Conservation (phyloP, 2,797 vertebrate genomes). For the Varecia variegata region DNA sequence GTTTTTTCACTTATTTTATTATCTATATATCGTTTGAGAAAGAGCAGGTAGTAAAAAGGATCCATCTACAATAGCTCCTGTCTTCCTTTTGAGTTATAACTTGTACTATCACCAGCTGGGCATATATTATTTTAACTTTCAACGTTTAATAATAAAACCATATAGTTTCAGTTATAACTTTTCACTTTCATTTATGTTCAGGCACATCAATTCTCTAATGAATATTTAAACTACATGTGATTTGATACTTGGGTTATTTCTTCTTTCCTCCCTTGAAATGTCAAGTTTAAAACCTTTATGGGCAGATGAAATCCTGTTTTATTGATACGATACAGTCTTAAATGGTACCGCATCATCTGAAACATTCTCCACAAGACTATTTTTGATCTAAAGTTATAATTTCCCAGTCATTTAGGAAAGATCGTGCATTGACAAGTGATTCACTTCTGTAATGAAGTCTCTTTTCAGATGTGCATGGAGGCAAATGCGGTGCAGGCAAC, state of each 20-base stretch:
- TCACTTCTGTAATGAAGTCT: slow-evolving; percentile 39
- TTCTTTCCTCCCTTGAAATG: slow-evolving; percentile 45
- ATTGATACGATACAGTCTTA: not conserved
- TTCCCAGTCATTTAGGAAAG: slow-evolving; percentile 47
- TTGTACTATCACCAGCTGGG: not conserved
- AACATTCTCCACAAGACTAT: slow-evolving; percentile 45
- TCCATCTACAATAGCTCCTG: not conserved
- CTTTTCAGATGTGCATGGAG: slow-evolving; percentile 34
- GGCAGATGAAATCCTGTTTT: slow-evolving; percentile 33
- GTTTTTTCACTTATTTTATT: not conserved
- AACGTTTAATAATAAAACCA: slow-evolving; percentile 32
- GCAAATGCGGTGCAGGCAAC: not conserved
- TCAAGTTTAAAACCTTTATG: slow-evolving; percentile 42
- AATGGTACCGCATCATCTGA: not conserved
- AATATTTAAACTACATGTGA: slow-evolving; percentile 38
- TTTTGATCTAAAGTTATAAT: slow-evolving; percentile 57
- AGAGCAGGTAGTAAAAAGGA: not conserved
- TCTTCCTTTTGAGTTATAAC: not conserved
- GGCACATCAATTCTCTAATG: not conserved
- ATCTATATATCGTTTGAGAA: not conserved
- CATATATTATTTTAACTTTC: slow-evolving; percentile 31
- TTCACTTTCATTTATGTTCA: slow-evolving; percentile 23
- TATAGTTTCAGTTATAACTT: not conserved
- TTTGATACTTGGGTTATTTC: not conserved
- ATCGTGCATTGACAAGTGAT: slow-evolving; percentile 51